phyloP scores from a whole-genome alignment of 2,113 vertebrate species.

The Tauraco erythrolophus region DNA sequence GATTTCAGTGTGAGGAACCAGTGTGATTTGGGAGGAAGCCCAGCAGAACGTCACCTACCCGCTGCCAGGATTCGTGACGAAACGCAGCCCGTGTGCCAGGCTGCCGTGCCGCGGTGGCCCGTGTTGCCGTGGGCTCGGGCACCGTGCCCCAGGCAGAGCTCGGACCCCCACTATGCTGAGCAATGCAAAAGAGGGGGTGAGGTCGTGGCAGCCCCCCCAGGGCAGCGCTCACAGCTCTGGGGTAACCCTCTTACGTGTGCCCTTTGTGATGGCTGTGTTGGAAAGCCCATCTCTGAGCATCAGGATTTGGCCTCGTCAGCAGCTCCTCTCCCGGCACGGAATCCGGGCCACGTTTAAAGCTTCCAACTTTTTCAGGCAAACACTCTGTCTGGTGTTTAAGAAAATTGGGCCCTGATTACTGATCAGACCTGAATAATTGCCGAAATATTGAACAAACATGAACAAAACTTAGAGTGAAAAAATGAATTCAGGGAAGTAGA shows the following conservation, averaged over 20 bases:
- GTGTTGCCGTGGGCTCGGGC: not conserved
- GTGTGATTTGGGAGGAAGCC: not conserved
- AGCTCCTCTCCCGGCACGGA: not conserved
- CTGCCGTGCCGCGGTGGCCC: not conserved
- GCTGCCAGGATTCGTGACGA: not conserved
- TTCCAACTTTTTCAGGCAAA: not conserved
- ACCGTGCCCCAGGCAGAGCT: not conserved
- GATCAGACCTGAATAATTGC: not conserved
- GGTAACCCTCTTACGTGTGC: not conserved
- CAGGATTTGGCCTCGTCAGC: not conserved
- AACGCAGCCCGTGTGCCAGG: not conserved
- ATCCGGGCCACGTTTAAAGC: not conserved
- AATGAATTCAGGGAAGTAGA: not conserved
- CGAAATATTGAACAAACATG: not conserved
- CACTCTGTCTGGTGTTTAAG: not conserved
- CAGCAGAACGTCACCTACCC: not conserved
- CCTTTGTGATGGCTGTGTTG: not conserved
- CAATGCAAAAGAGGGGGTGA: not conserved
- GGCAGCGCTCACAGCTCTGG: not conserved
- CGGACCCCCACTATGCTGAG: not conserved
- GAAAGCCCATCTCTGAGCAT: not conserved
- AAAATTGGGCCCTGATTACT: not conserved
- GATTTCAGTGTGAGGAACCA: not conserved
- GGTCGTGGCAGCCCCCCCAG: not conserved
- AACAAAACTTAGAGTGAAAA: not conserved